A percentile compares a stretch with the other conserved stretches of the same genome.
phyloP scores from a whole-genome alignment of 2,888 invertebrate genomes.

The Poecilobothrus nobilitatus region DNA sequence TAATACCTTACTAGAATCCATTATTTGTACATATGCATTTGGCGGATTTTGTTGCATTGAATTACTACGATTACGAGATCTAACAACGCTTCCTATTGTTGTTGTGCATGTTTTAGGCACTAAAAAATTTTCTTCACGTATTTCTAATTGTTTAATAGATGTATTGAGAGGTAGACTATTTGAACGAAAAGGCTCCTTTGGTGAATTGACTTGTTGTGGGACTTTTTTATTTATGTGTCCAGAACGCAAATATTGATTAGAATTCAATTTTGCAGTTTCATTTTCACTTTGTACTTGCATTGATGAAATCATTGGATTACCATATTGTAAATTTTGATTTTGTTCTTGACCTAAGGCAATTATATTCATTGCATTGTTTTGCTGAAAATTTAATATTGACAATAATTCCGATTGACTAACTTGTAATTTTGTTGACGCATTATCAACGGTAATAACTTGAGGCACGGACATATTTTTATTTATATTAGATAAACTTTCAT shows the following conservation, averaged over 20 bases:
- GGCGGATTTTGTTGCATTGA: conserved; percentile 24
- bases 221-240: conserved; percentile 13
- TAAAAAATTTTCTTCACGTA: conserved; percentile 36
- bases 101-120: conserved; percentile 36
- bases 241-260: background rate
- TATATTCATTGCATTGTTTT: background rate
- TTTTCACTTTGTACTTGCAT: conserved; percentile 4
- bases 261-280: background rate
- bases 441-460: background rate
- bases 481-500: background rate
- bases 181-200: conserved; percentile 52
- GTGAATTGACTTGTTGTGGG: conserved; percentile 27
- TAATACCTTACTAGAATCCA: conserved; percentile 49
- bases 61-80: conserved; percentile 23
- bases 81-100: conserved; percentile 16
- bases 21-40: background rate
- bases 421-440: background rate
- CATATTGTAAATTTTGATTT: background rate
- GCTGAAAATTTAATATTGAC: background rate
- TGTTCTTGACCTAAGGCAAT: background rate
- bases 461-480: background rate
- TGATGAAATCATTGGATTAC: background rate
- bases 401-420: background rate
- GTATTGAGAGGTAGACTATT: conserved; percentile 55
- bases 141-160: conserved; percentile 42